These are phyloP conservation scores for Polypterus senegalus DNA, from an alignment of 2,113 vertebrate species.

Conservation along the genomic window DNA sequence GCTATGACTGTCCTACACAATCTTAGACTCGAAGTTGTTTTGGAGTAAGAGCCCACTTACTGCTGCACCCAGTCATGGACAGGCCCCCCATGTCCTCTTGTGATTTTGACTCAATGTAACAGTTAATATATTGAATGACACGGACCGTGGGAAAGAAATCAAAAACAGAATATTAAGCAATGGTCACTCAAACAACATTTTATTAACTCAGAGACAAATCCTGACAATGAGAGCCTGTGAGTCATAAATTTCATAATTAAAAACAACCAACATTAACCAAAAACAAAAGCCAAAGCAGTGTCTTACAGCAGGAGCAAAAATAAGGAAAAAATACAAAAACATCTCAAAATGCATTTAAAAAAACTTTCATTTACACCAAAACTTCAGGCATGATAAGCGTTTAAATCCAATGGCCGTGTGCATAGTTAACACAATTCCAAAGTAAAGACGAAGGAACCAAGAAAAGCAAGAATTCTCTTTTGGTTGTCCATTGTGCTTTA, in stretches of 20 bases:
- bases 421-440: too few relatives aligned
- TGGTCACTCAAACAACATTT: not conserved
- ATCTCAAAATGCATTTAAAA: slow-evolving; percentile 54
- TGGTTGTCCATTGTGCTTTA: slow-evolving; percentile 36
- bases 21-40: too few relatives aligned
- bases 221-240: not conserved
- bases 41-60: too few relatives aligned
- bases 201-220: not conserved
- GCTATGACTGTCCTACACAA: too few relatives aligned
- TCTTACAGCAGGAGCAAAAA: slow-evolving; percentile 24
- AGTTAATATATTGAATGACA: too few relatives aligned
- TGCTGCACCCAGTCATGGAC: too few relatives aligned
- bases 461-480: too few relatives aligned
- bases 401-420: slow-evolving; percentile 14
- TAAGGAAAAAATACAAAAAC: not conserved
- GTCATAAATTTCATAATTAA: not conserved
- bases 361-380: slow-evolving; percentile 53
- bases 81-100: too few relatives aligned
- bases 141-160: too few relatives aligned
- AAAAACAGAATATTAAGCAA: too few relatives aligned
- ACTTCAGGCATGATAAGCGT: slow-evolving; percentile 47
- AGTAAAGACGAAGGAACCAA: too few relatives aligned
- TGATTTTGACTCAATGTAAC: too few relatives aligned
- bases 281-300: slow-evolving; percentile 11
- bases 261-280: not conserved